phyloP scores from a whole-genome alignment of 2,113 vertebrate species.

The zebrafish (Danio rerio) region GRCz12tu NC_133189.1:2353501-2354000 shows the following conservation, averaged over 20 bases:
- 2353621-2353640: conserved; percentile 20
- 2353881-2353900: conserved; percentile 68
- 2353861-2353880: conserved; percentile 1
- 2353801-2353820: too few relatives aligned
- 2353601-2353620: too few relatives aligned
- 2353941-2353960: conserved; percentile 14
- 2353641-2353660: not conserved
- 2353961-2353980: conserved; percentile 54
- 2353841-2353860: too few relatives aligned
- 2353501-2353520: conserved; percentile 72
- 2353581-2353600: too few relatives aligned
- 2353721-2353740: too few relatives aligned
- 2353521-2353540: not conserved
- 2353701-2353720: too few relatives aligned
- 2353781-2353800: too few relatives aligned
- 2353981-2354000: conserved; percentile 64
- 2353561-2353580: not conserved
- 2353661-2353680: too few relatives aligned
- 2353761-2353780: not conserved
- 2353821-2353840: too few relatives aligned
- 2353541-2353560: too few relatives aligned
- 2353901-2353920: conserved; percentile 49
- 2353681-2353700: too few relatives aligned
- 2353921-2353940: not conserved
- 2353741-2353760: too few relatives aligned